phyloP scores from a whole-genome alignment of 2,797 vertebrate genomes.

The Gallirallus australis region DNA sequence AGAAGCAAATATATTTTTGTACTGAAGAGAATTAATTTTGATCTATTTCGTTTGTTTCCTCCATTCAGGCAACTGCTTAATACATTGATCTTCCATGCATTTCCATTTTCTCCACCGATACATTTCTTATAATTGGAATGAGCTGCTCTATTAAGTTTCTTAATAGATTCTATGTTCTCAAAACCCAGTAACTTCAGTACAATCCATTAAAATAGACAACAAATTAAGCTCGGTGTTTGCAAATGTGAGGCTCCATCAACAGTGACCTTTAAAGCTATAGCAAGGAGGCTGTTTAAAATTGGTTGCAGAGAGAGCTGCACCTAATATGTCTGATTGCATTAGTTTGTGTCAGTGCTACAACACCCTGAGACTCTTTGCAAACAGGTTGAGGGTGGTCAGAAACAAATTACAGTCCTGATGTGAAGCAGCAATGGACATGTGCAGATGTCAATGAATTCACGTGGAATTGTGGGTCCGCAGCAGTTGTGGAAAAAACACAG shows the following conservation, averaged over 20 bases:
- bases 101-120: slow-evolving; percentile 60
- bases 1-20: not conserved
- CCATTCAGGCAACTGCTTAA: slow-evolving; percentile 21
- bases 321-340: not conserved
- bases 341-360: not conserved
- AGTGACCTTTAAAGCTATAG: slow-evolving; percentile 57
- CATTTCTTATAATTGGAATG: slow-evolving; percentile 65
- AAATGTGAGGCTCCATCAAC: not conserved
- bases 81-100: slow-evolving; percentile 47
- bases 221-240: slow-evolving; percentile 42
- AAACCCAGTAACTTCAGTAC: slow-evolving; percentile 48
- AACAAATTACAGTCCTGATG: not conserved
- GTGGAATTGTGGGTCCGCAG: not conserved
- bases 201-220: slow-evolving; percentile 64
- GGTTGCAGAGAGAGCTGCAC: not conserved
- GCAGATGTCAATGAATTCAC: not conserved
- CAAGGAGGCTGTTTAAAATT: not conserved
- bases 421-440: not conserved
- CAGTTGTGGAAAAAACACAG: not conserved
- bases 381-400: not conserved
- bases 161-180: slow-evolving; percentile 63
- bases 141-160: slow-evolving; percentile 65
- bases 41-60: slow-evolving; percentile 23
- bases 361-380: not conserved
- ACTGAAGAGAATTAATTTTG: slow-evolving; percentile 1